Percentiles rank a stretch among this genome's conserved stretches.
Conservation (phyloP, 2,888 invertebrate species). For the Kryphioiulus occultus region DNA sequence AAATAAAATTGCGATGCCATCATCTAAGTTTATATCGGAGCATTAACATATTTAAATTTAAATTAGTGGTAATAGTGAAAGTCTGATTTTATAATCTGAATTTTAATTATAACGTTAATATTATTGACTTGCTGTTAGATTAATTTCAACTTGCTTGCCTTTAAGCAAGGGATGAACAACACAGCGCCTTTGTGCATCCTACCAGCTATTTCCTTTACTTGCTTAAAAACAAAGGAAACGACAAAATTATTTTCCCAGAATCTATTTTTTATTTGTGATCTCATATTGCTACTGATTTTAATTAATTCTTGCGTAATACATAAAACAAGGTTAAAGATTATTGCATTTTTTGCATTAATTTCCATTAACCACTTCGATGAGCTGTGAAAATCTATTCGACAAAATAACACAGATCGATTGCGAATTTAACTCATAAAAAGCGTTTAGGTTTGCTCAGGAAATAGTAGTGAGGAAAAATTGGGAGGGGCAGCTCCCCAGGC, state of each 20-base stretch:
- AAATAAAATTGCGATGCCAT: neutral
- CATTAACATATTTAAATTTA: neutral
- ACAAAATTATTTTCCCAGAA: neutral
- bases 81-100: no score
- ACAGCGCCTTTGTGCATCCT: neutral
- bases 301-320: no score
- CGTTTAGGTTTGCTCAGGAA: neutral
- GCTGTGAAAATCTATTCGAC: no score
- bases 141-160: neutral
- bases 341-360: no score
- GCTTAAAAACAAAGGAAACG: conserved; percentile 31
- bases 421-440: neutral
- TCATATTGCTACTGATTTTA: neutral
- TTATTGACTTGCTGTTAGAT: neutral
- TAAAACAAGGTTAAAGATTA: no score
- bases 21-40: neutral
- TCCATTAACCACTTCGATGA: no score
- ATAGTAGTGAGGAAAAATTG: neutral
- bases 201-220: neutral
- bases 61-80: neutral
- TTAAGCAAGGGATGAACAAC: neutral
- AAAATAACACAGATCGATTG: no score
- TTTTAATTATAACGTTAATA: no score
- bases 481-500: neutral
- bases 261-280: neutral